Evolutionary conservation across 2,888 invertebrate species (phyloP), one percentile per base, ranked within the genome.

Genomic region (Orthosia cruda): DNA sequence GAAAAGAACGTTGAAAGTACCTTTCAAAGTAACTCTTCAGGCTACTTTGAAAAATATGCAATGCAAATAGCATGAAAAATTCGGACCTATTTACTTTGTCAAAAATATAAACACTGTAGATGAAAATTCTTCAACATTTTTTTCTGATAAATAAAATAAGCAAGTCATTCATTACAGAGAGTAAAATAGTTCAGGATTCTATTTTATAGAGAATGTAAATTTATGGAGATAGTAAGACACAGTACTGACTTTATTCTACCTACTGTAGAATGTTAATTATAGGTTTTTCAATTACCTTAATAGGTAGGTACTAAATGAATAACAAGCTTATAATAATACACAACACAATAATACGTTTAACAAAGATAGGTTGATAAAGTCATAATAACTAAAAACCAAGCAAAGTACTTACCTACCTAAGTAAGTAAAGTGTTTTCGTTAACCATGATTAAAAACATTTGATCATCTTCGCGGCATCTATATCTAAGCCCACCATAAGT

Each of bases 401-500:
- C 16, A 49, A 20, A 23, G 26, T 59, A 58, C 5, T 13, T 20
- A 16, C 20, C n/a, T n/a, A n/a, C n/a, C 16, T 16, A 47, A 69
- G 12, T 54, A 40, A 47, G 61, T 47, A n/a, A 16, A 9, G 16
- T 55, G 40, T 18, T 50, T 57, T 49, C 55, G 63, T 68, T 61
- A 50, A 18, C 50, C 58, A 64, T 65, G 47, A 73, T 32, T 69
- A 49, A 67, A 45, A 52, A 40, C 65, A 40, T 50, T 78, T 55
- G 32, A 74, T 64, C 64, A 32, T 61, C 40, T 59, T 20, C 26
- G 62, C 40, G 57, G 66, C 55, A 69, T 71, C 80, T 40, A 72
- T 61, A 72, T 78, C 71, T 26, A 26, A 9, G 40, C 81, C 49
- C 26, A 68, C 71, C 67, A 71, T 84, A 81, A 84, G 62, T 81